Evolutionary conservation across 2,888 invertebrate species (phyloP), one percentile per base, ranked within the genome.

Genomic region (Drosophila mulleri): DNA sequence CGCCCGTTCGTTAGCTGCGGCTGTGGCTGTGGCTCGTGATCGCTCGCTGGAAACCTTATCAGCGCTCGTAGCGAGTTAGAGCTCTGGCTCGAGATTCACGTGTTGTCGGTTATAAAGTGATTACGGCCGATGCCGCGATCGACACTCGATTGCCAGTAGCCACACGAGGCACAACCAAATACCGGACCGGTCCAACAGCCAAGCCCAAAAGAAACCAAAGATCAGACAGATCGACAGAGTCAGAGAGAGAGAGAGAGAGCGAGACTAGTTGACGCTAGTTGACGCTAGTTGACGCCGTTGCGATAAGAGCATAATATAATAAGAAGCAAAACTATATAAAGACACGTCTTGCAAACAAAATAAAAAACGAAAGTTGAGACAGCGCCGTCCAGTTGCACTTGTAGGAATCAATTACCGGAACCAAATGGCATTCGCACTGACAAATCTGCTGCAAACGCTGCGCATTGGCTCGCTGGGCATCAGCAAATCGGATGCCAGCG

Each of bases 91-190:
- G 54, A 47, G 61, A 80, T 67, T 89, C 84, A 85, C 84, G 84
- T 85, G 84, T 82, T 59, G 77, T 61, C 90, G 79, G 80, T 89
- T 85, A 85, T 85, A 89, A 85, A 85, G 80, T 67, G 86, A 89
- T 89, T 89, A 88, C 69, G 56, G 53, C 20, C 39, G 63, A 50
- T 37, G 62, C 60, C 70, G 64, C 67, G 67, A 80, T 18, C 48
- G 72, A 80, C 84, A 85, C 68, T 85, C 80, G 73, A 75, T 58
- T 70, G 57, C 37, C 75, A 77, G 78, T 65, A 68, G 65, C 67
- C 53, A 48, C 54, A 56, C 53, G 61, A 62, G 62, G 32, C 66
- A 52, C 71, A 65, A 66, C 78, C 61, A 60, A 60, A 77, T 18
- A 82, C 72, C 71, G 76, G 76, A 85, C 65, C 41, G 16, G 39